A percentile compares a stretch with the other conserved stretches of the same genome.
These are phyloP conservation scores for Antitype chi DNA, from an alignment of 2,888 invertebrate species.

Conservation along the genomic window DNA sequence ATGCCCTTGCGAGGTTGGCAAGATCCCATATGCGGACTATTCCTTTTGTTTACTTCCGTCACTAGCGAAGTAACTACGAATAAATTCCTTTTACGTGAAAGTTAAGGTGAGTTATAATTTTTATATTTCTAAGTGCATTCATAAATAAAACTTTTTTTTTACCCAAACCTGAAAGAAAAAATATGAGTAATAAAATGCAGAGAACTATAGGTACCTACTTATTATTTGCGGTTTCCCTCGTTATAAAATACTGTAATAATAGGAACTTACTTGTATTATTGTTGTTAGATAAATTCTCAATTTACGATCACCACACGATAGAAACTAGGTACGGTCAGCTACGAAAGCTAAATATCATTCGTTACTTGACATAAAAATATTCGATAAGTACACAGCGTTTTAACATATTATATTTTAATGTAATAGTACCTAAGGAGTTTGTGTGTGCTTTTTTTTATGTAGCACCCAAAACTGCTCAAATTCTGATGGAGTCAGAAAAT, in stretches of 20 bases:
- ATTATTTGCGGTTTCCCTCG: background rate
- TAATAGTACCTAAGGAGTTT: background rate
- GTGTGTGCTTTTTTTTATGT: background rate
- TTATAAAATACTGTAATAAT: background rate
- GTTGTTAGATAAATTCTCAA: background rate
- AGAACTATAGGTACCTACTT: background rate
- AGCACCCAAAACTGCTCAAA: background rate
- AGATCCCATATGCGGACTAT: slow-evolving; percentile 79
- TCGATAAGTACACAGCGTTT: background rate
- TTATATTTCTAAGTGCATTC: background rate
- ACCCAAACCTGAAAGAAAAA: background rate
- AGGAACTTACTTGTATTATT: background rate
- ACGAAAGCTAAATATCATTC: background rate
- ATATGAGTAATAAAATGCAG: background rate
- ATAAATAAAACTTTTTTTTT: background rate
- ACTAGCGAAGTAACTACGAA: slow-evolving; percentile 58
- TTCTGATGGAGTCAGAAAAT: background rate
- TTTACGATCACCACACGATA: background rate
- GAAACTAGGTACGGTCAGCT: background rate
- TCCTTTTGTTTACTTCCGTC: slow-evolving; percentile 76
- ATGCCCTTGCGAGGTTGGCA: slow-evolving; percentile 84
- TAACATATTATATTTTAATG: background rate
- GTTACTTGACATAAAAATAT: background rate
- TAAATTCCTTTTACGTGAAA: slow-evolving; percentile 26
- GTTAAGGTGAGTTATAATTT: slow-evolving; percentile 53